Conservation (phyloP, 2,113 vertebrate species). For the Oplegnathus fasciatus region DNA sequence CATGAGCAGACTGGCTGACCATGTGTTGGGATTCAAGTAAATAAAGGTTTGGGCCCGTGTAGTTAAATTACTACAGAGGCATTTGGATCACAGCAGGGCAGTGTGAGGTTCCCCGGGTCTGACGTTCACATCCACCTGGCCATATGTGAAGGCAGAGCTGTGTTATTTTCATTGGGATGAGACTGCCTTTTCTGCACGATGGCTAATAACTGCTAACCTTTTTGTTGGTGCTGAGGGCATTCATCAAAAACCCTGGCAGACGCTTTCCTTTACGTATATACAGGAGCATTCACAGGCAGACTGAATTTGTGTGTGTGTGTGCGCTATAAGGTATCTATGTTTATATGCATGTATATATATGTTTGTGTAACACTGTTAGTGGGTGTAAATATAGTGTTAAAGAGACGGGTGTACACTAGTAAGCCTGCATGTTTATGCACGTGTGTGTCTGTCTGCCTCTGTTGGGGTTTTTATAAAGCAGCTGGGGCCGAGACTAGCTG, state of each 20-base stretch:
- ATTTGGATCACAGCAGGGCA: constrained; percentile 13
- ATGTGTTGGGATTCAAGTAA: constrained; percentile 24
- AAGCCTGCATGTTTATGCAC: constrained; percentile 15
- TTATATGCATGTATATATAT: not conserved
- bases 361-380: not conserved
- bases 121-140: constrained; percentile 3
- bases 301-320: not conserved
- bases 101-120: not conserved
- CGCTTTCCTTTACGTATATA: constrained; percentile 16
- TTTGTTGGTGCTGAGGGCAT: constrained; percentile 44
- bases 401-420: not conserved
- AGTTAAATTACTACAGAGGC: not conserved
- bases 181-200: constrained; percentile 32
- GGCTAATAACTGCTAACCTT: constrained; percentile 69
- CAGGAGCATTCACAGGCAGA: not conserved
- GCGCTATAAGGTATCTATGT: not conserved
- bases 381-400: not conserved
- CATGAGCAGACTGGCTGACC: constrained; percentile 9
- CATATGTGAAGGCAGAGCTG: constrained; percentile 30
- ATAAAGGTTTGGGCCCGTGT: constrained; percentile 13
- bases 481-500: constrained; percentile 53
- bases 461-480: constrained; percentile 39
- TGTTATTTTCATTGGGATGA: constrained; percentile 52
- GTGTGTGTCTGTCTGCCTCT: constrained; percentile 15
- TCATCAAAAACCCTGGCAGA: constrained; percentile 43